Evolutionary conservation across 1,140 invertebrate species (phyloP).

Genomic region (Lepidurus packardi): DNA sequence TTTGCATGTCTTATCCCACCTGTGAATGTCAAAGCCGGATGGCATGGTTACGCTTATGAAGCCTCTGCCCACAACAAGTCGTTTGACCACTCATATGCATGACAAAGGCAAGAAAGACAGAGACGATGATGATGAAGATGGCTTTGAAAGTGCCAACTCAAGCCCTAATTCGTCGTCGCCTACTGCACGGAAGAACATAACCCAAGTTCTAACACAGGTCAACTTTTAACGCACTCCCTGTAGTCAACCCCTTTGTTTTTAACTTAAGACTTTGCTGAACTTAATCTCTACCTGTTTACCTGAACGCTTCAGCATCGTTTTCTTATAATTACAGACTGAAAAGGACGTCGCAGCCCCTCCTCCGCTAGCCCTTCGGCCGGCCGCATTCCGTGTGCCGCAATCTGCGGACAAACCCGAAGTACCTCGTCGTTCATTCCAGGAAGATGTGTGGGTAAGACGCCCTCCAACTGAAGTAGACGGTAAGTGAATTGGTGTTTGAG

Average conservation of each 20-base stretch:
- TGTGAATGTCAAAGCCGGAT: not conserved
- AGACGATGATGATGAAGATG: constrained; percentile 24
- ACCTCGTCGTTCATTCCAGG: constrained; percentile 1
- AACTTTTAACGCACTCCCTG: not conserved
- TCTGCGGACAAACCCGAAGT: not conserved
- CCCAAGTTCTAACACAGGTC: not conserved
- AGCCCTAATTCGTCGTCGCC: constrained; percentile 22
- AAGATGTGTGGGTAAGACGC: not conserved
- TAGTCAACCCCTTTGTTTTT: not conserved
- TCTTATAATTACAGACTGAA: not conserved
- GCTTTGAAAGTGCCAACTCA: constrained; percentile 26
- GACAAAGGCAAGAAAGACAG: not conserved
- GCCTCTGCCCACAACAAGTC: not conserved
- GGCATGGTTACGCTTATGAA: not conserved
- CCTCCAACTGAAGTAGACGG: not conserved
- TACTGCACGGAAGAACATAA: not conserved
- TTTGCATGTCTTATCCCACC: not conserved
- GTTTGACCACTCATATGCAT: not conserved
- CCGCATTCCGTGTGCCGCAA: not conserved
- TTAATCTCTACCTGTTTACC: no score
- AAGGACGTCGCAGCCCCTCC: not conserved
- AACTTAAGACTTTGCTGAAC: no score
- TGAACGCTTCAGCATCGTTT: not conserved
- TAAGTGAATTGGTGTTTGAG: not conserved
- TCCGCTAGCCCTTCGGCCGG: not conserved